Conservation (phyloP, 53 echinoderm and acorn worm species). For the Astropecten irregularis region DNA sequence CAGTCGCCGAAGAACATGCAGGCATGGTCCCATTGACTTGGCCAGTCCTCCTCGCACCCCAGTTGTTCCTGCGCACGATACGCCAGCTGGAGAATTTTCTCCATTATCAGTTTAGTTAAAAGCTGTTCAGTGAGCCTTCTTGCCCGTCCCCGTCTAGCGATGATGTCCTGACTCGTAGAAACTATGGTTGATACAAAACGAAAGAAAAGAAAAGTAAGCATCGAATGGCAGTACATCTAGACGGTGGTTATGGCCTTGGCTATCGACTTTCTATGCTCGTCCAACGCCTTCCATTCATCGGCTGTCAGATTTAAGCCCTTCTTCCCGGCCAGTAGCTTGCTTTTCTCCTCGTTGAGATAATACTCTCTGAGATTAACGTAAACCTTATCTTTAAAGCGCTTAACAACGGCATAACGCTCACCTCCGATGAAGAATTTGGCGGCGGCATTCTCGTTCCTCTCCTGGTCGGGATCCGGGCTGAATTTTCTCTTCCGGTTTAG, state of each 20-base stretch:
- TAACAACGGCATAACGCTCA: no score
- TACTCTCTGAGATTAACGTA: no score
- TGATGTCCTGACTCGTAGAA: neutral
- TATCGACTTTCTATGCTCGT: neutral
- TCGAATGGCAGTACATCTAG: neutral
- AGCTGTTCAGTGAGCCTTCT: neutral
- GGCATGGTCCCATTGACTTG: constrained; percentile 17
- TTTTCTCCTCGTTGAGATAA: no score
- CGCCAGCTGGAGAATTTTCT: neutral
- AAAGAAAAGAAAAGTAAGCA: neutral
- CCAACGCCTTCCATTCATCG: neutral
- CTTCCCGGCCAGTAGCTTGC: neutral
- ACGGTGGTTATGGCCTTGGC: neutral
- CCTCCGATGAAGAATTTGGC: no score
- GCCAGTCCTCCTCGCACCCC: constrained; percentile 35
- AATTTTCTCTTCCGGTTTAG: neutral
- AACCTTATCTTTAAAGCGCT: neutral
- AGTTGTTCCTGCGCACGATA: constrained; percentile 8
- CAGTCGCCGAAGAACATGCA: neutral
- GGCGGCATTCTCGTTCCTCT: neutral
- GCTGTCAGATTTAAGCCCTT: constrained; percentile 20
- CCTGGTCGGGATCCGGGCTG: neutral
- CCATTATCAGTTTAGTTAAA: constrained; percentile 4
- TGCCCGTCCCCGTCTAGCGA: neutral
- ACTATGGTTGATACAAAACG: neutral